These are phyloP conservation scores for Galagoides demidoff DNA, from an alignment of 2,797 vertebrate species.

Conservation along the genomic window DNA sequence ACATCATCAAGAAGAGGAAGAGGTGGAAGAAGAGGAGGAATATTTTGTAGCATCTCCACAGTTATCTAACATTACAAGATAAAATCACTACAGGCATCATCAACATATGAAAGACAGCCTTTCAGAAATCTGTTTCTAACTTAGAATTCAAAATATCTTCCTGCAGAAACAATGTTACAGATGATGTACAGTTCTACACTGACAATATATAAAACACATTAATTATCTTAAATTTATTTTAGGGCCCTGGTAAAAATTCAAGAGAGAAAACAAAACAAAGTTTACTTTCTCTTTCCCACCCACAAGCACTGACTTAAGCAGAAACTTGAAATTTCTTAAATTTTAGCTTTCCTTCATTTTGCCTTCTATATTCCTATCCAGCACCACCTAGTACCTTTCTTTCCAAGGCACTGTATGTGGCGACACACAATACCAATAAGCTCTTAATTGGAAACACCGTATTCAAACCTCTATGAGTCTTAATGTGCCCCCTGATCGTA, in stretches of 20 bases:
- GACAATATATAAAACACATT: conserved; percentile 26
- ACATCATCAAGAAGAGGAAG: background rate
- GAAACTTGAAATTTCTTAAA: conserved; percentile 39
- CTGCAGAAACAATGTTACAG: conserved; percentile 24
- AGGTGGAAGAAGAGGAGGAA: background rate
- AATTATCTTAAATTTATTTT: conserved; percentile 53
- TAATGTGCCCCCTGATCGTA: conserved; percentile 46
- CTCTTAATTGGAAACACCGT: conserved; percentile 57
- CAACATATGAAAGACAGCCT: background rate
- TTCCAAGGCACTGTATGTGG: background rate
- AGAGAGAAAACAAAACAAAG: background rate
- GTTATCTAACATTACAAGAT: background rate
- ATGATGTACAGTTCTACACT: background rate
- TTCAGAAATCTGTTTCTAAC: conserved; percentile 12
- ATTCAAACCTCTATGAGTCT: conserved; percentile 10
- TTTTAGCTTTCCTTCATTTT: conserved; percentile 36
- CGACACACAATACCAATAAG: background rate
- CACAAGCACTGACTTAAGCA: background rate
- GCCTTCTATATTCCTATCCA: background rate
- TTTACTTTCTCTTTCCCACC: background rate
- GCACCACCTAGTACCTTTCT: conserved; percentile 13
- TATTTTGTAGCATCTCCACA: background rate
- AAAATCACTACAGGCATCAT: conserved; percentile 17
- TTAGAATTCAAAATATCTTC: conserved; percentile 49
- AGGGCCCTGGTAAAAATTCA: background rate